Conservation (phyloP, 2,888 invertebrate genomes). For the Lasioglossum lativentre region DNA sequence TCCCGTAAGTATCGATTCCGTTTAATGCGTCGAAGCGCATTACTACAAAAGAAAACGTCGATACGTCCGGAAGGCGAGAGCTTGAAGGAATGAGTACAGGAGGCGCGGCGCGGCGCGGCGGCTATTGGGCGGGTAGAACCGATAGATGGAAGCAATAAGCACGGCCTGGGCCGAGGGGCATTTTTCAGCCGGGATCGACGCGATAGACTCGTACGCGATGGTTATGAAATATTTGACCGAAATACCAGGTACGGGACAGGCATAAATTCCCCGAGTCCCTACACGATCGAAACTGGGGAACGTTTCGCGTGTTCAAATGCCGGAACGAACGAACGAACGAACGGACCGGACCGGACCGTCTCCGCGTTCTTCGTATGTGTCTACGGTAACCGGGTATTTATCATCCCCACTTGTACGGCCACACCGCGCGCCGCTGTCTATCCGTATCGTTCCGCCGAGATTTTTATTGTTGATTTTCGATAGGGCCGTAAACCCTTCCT, state of each 20-base stretch:
- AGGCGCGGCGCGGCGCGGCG: not conserved
- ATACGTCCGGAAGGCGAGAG: not conserved
- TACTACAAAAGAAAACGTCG: constrained; percentile 31
- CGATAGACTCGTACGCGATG: constrained; percentile 62
- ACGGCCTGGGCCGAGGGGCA: constrained; percentile 30
- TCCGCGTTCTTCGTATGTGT: constrained; percentile 30
- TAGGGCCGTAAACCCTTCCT: constrained; percentile 3
- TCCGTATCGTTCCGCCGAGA: constrained; percentile 39
- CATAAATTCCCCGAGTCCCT: constrained; percentile 75
- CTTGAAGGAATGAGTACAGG: constrained; percentile 7
- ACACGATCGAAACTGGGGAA: constrained; percentile 47
- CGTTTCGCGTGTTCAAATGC: constrained; percentile 36
- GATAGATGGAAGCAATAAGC: constrained; percentile 46
- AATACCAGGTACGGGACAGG: constrained; percentile 76
- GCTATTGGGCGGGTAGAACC: not conserved
- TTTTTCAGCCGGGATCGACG: constrained; percentile 40
- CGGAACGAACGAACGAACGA: constrained; percentile 42
- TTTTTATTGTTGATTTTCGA: constrained; percentile 36
- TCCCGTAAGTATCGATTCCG: not conserved
- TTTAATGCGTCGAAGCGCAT: constrained; percentile 18
- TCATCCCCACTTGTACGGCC: constrained; percentile 27
- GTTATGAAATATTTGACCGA: constrained; percentile 81
- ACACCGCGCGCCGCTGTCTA: not conserved
- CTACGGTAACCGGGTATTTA: constrained; percentile 28
- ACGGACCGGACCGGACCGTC: not conserved